A percentile compares a stretch with the other conserved stretches of the same genome.
Evolutionary conservation across 2,113 vertebrate genomes (phyloP).

Genomic region (Ia io): DNA sequence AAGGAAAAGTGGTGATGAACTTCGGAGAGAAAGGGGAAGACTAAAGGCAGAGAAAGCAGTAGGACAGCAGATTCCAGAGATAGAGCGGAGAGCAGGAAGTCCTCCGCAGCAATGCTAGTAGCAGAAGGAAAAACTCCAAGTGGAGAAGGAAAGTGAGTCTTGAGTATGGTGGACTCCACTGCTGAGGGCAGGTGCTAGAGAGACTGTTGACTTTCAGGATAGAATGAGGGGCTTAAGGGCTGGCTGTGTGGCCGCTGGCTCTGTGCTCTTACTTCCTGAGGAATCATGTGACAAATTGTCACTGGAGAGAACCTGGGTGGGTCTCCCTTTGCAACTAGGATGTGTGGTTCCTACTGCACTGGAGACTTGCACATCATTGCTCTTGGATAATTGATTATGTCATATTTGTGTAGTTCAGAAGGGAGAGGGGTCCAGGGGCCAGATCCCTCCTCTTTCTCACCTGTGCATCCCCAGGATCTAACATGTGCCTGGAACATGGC

Average conservation of each 20-base stretch:
- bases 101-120: fast-evolving
- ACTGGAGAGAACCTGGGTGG: background rate
- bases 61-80: background rate
- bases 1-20: background rate
- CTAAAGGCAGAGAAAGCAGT: background rate
- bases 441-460: background rate
- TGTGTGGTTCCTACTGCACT: background rate
- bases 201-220: background rate
- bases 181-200: background rate
- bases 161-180: background rate
- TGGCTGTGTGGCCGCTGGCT: background rate
- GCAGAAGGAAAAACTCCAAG: background rate
- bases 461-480: background rate
- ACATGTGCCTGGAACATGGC: background rate
- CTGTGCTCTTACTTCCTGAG: background rate
- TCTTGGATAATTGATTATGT: background rate
- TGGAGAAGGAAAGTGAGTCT: background rate
- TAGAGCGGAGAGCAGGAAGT: background rate
- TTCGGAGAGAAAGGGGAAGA: background rate
- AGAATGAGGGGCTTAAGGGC: background rate
- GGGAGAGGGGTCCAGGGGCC: no score
- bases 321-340: background rate
- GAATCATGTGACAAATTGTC: background rate
- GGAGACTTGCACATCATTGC: background rate
- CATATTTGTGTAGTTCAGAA: background rate